Evolutionary conservation across 2,888 invertebrate genomes (phyloP), one percentile per base, ranked within the genome.

Genomic region (Agonum fuliginosum): DNA sequence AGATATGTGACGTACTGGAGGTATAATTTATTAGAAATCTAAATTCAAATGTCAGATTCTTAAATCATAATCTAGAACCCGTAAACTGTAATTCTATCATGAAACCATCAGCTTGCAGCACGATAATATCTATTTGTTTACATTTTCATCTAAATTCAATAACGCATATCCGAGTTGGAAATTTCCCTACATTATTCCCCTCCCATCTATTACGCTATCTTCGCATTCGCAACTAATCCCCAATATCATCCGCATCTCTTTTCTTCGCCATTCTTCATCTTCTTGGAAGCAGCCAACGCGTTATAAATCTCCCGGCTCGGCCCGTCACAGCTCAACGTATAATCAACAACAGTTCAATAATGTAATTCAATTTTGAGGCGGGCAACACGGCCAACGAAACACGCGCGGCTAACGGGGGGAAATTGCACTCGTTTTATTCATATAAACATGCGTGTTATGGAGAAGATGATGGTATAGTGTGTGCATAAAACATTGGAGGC

Each of bases 301-400:
- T 51, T 51, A 51, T 51, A 51, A 51, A 51, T 51, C 51, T 51
- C 20, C 22, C 17, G n/a, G 51, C 41, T 41, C 41, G 3, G 51
- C 54, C 48, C 54, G 54, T 54, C 54, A 54, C 54, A 20, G 20
- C 54, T 54, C 54, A 54, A 54, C 54, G 27, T 54, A 54, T 54
- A 54, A 54, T 54, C 54, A 54, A 54, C 54, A 54, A 54, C 22
- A 54, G 54, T 54, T 54, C 54, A 54, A 54, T 54, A 54, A 54
- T 54, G 54, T 54, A 54, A 54, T 54, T 54, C 54, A 54, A 54
- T 54, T 54, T 54, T 54, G 54, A 24, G 54, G 24, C 54, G 54
- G 46, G 46, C 46, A 46, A 3, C 41, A n/a, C 3, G 14, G 5
- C 2, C 4, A 17, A 3, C 6, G 46, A 8, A 30, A n/a, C 4